phyloP scores from a whole-genome alignment of 2,797 vertebrate species.

The Poeciliopsis paucimaculata region DNA sequence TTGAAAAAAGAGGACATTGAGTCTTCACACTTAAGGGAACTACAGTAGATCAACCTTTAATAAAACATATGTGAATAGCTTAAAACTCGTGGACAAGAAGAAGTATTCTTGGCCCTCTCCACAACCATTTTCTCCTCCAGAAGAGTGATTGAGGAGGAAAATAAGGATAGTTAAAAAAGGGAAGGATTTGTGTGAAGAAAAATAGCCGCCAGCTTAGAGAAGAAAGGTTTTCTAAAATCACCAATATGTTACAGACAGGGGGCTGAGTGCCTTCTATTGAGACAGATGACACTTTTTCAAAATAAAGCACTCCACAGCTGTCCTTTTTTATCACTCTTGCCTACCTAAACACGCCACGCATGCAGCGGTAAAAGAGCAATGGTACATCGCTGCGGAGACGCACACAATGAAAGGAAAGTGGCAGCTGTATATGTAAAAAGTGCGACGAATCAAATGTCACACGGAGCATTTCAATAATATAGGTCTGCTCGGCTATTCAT shows the following conservation, averaged over 20 bases:
- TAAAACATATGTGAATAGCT: constrained; percentile 22
- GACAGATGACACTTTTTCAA: constrained; percentile 69
- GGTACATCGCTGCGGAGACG: constrained; percentile 63
- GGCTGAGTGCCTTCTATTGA: constrained; percentile 60
- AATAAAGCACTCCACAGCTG: constrained; percentile 77
- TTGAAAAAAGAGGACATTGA: constrained; percentile 4
- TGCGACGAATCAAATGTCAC: constrained; percentile 69
- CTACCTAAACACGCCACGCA: constrained; percentile 69
- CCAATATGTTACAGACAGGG: constrained; percentile 47
- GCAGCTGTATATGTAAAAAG: constrained; percentile 79
- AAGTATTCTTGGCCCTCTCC: constrained; percentile 13
- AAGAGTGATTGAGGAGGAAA: constrained; percentile 1
- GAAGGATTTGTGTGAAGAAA: constrained; percentile 17
- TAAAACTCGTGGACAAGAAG: constrained; percentile 15
- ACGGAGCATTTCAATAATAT: constrained; percentile 77
- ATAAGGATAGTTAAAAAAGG: constrained; percentile 26
- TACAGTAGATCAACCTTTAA: constrained; percentile 29
- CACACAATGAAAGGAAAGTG: constrained; percentile 73
- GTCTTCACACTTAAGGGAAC: constrained; percentile 2
- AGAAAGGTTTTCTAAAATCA: constrained; percentile 58
- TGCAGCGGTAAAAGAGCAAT: constrained; percentile 67
- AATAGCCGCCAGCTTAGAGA: constrained; percentile 46
- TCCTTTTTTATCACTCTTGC: constrained; percentile 75
- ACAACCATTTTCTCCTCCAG: constrained; percentile 5
- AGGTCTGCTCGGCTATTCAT: constrained; percentile 75